Evolutionary conservation across 2,888 invertebrate genomes (phyloP), one percentile per base, ranked within the genome.

Genomic region (Eristalis intricaria): DNA sequence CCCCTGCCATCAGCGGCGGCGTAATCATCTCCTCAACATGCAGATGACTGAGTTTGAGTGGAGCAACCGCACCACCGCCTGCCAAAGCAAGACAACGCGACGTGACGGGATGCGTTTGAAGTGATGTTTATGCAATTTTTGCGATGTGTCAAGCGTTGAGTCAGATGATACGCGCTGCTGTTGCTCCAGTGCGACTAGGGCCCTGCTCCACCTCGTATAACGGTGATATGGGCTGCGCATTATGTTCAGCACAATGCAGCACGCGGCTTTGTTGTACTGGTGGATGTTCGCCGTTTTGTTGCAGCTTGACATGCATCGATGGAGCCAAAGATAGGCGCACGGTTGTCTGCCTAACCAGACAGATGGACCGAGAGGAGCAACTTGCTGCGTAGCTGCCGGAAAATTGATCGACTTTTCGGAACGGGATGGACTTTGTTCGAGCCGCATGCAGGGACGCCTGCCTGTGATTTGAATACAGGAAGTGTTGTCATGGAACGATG

Each of bases 121-220:
- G 50, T 50, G 50, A 50, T 81, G 75, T 83, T 86, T 86, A 83
- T 86, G 86, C 86, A 86, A 86, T 86, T 86, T 86, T 78, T 74
- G 50, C 83, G 83, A 86, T 86, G 86, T 86, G 86, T 86, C 86
- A 86, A 86, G 86, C 86, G 86, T 86, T 83, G 86, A 86, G 78
- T 26, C 78, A 83, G 74, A 79, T 40, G 83, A 83, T 86, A 86
- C 79, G 77, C 43, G 26, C 70, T 83, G 78, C 71, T 61, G 82
- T 77, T 86, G 77, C 77, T 81, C 73, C 69, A 73, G 84, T 80
- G 38, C 11, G 19, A 56, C 74, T 60, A 29, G 13, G 63, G 40
- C 23, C 23, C 50, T 73, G 66, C 61, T 86, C 65, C 86, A 83
- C 78, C 83, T 50, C 19, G 50, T 79, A 75, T 86, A 86, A 83